Base-by-base conservation (phyloP, 2,113 vertebrate species). In the Cygnus atratus region DNA sequence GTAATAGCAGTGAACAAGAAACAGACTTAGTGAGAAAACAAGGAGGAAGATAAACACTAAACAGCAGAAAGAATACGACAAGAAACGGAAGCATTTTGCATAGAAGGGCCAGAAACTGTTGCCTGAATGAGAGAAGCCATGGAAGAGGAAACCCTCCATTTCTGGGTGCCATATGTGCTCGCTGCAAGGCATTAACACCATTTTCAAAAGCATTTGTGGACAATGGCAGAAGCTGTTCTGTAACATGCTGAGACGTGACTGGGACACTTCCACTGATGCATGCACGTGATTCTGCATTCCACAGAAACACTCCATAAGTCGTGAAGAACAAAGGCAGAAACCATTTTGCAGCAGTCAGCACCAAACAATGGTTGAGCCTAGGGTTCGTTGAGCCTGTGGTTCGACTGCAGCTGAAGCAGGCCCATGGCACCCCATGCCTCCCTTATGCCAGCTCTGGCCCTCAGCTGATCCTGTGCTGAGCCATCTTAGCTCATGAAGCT, bases 161-260 rank as follows among this genome's bases (percentile, higher is more conserved):
- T 66, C 96, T 95, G 95, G 94, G 79, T 33, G 37, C 95, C 95
- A 91, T 8, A 76, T 91, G 95, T 83, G 76, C 81, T 86, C 13
- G 8, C 83, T 92, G 92, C 87, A 80, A 95, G 75, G 52, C 84
- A 80, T 84, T 59, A 83, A 72, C 82, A 70, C 22, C 33, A 44
- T 35, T 76, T 62, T 21, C 87, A 83, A 74, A 90, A 83, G 73
- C 81, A 19, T 15, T 68, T 63, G 82, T 17, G 44, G 84, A 84
- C 91, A 87, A 62, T 2, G 25, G 82, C 93, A 97, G 90, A 83
- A 67, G 35, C 55, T 55, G 44, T 8, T 91, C 88, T 87, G 0
- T 83, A 54, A 41, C 0, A 1, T 13, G 10, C 52, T 0, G 57
- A 77, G 88, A 96, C 72, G n/a, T 95, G 95, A 79, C 90, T 71